phyloP scores from a whole-genome alignment of 2,797 vertebrate genomes.

The Podarcis lilfordi region DNA sequence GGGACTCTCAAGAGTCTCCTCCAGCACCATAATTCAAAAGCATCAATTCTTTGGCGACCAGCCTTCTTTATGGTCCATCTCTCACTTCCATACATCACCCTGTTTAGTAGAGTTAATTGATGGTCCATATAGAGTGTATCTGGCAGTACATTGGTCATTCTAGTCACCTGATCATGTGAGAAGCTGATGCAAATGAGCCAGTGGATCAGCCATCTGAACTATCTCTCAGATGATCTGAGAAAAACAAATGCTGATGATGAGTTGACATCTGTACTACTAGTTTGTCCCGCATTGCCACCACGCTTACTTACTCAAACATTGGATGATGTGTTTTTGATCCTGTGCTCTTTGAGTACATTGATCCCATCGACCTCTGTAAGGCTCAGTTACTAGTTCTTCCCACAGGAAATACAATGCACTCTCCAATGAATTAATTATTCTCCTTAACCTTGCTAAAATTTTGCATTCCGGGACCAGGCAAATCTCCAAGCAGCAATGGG shows the following conservation, averaged over 20 bases:
- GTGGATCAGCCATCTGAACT: not conserved
- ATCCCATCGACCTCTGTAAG: not conserved
- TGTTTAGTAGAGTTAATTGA: not conserved
- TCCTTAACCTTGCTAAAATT: not conserved
- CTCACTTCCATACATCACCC: too few relatives aligned
- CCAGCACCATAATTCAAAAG: too few relatives aligned
- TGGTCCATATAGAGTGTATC: not conserved
- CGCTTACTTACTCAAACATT: not conserved
- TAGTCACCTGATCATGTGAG: not conserved
- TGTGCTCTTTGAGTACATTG: not conserved
- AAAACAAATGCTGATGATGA: not conserved
- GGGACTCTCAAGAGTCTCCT: too few relatives aligned
- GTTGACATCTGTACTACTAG: conserved; percentile 10
- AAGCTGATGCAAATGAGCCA: not conserved
- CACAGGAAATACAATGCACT: not conserved
- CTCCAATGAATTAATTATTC: conserved; percentile 11
- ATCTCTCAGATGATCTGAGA: conserved; percentile 4
- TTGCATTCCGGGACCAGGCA: not conserved
- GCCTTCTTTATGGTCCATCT: too few relatives aligned
- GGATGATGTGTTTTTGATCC: conserved; percentile 6
- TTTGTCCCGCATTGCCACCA: not conserved
- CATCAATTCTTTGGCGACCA: too few relatives aligned
- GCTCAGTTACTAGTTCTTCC: conserved; percentile 5
- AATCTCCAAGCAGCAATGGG: not conserved
- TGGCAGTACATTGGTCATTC: not conserved